Evolutionary conservation across 2,888 invertebrate species (phyloP).

Genomic region (Orthosia incerta): DNA sequence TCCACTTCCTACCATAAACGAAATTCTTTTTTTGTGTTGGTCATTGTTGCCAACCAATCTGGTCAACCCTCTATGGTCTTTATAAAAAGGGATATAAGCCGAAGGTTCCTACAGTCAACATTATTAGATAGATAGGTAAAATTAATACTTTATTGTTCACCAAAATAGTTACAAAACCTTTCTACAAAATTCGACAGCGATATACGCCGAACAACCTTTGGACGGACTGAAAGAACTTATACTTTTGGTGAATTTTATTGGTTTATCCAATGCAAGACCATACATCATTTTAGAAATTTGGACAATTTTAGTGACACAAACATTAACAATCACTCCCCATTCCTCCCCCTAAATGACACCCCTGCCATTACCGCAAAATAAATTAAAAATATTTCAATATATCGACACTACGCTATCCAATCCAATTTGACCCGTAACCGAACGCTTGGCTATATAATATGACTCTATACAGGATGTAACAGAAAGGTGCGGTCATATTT

Average conservation of each 20-base stretch:
- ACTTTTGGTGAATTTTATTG: neutral
- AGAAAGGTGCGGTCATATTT: no score
- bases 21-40: neutral
- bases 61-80: neutral
- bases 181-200: no score
- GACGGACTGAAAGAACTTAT: no score
- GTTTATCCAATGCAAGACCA: neutral
- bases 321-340: conserved; percentile 8
- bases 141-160: neutral
- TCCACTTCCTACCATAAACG: conserved; percentile 11
- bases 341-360: conserved; percentile 14
- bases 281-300: neutral
- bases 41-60: neutral
- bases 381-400: conserved; percentile 61
- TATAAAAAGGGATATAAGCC: neutral
- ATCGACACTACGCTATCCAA: conserved; percentile 46
- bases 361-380: conserved; percentile 35
- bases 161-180: neutral
- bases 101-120: neutral
- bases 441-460: conserved; percentile 49
- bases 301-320: conserved; percentile 12
- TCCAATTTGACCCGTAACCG: conserved; percentile 45
- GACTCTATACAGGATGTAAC: conserved; percentile 1
- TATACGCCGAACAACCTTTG: no score
- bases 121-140: neutral